These are phyloP conservation scores for Epinotia ramella DNA, from an alignment of 2,888 invertebrate species.

Conservation along the genomic window DNA sequence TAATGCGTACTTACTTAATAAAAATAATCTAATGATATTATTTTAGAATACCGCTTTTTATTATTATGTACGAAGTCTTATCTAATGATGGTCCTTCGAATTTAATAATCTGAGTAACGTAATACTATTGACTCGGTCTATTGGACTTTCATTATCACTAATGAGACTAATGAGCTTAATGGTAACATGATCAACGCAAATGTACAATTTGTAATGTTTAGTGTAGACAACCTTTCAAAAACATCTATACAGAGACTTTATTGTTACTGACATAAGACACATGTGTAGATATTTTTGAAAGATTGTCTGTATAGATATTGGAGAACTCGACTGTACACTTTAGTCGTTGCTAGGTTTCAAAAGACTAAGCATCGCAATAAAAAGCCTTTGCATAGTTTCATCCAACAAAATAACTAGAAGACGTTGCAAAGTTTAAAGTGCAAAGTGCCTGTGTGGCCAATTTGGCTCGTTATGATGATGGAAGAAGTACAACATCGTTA, in stretches of 20 bases:
- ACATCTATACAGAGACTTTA: no score
- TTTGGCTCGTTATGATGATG: constrained; percentile 30
- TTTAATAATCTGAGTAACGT: neutral
- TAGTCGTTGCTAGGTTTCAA: neutral
- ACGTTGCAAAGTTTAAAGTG: constrained; percentile 24
- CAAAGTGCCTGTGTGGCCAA: constrained; percentile 25
- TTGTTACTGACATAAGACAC: no score
- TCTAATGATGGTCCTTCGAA: neutral
- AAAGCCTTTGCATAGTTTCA: constrained; percentile 1
- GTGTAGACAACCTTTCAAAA: no score
- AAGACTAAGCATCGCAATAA: constrained; percentile 5
- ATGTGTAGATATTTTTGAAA: no score
- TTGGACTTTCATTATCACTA: neutral
- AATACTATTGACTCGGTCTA: neutral
- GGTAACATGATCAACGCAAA: neutral
- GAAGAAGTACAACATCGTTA: neutral
- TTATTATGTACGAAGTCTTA: neutral
- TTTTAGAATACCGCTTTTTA: neutral
- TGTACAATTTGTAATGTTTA: no score
- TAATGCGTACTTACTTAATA: no score
- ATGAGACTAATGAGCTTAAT: neutral
- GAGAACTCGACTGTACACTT: no score
- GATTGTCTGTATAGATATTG: no score
- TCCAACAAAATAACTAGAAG: constrained; percentile 16
- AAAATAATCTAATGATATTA: no score